These are phyloP conservation scores for Tribolium freemani DNA, from an alignment of 2,888 invertebrate species.

Conservation along the genomic window DNA sequence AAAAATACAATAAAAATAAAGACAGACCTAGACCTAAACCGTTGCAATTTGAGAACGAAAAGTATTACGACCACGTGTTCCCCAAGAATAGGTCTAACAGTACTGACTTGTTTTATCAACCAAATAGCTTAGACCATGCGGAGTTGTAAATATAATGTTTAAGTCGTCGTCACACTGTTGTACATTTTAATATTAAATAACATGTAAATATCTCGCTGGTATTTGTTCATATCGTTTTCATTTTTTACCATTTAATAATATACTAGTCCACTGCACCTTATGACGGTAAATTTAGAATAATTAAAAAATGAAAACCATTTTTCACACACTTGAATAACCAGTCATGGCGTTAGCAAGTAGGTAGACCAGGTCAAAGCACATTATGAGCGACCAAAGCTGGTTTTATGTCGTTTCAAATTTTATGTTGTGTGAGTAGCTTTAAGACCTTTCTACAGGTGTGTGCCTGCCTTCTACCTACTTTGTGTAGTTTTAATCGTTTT, in stretches of 20 bases:
- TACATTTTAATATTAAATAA: conserved; percentile 40
- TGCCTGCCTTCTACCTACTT: background rate
- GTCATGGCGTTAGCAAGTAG: background rate
- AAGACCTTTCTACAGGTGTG: background rate
- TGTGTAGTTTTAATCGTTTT: background rate
- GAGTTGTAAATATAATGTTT: conserved; percentile 65
- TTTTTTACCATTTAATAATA: conserved; percentile 6
- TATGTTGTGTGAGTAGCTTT: too few relatives aligned
- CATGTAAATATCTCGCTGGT: conserved; percentile 35
- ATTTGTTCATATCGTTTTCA: conserved; percentile 19
- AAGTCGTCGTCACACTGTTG: conserved; percentile 36
- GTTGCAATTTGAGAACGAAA: conserved; percentile 73
- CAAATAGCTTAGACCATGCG: conserved; percentile 64
- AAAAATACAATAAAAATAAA: conserved; percentile 56
- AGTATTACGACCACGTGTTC: conserved; percentile 75
- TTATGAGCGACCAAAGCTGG: background rate
- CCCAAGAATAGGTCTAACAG: conserved; percentile 63
- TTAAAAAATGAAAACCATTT: conserved; percentile 13
- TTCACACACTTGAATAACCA: background rate
- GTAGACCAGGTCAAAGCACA: background rate
- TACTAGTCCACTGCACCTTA: conserved; percentile 6
- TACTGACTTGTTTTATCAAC: conserved; percentile 64
- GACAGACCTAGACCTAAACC: conserved; percentile 72
- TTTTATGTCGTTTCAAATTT: too few relatives aligned
- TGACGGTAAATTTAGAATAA: background rate